phyloP scores from a whole-genome alignment of 2,113 vertebrate species.

The Notarius quadriscutis region DNA sequence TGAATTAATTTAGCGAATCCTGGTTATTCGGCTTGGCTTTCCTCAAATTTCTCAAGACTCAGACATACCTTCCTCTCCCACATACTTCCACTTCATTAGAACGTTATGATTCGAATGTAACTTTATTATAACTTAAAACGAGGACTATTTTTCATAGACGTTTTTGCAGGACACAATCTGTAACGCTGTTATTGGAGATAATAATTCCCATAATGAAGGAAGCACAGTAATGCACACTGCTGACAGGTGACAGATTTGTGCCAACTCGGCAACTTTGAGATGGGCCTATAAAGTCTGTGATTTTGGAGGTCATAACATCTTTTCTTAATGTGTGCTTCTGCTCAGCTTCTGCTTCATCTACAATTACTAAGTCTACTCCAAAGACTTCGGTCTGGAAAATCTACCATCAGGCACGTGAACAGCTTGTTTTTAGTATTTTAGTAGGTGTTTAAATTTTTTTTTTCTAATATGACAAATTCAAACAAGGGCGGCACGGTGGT shows the following conservation, averaged over 20 bases:
- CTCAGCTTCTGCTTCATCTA: background rate
- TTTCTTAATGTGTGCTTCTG: background rate
- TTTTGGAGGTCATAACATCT: background rate
- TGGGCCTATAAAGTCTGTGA: background rate
- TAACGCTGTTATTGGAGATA: background rate
- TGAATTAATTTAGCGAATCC: background rate
- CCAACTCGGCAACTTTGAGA: background rate
- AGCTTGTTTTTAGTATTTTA: background rate
- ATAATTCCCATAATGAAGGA: background rate
- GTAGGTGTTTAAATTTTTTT: background rate
- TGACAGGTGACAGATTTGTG: conserved; percentile 8
- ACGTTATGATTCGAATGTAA: background rate
- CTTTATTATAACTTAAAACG: background rate
- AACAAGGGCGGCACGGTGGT: background rate
- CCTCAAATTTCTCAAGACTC: background rate
- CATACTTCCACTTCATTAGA: background rate
- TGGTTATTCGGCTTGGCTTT: background rate
- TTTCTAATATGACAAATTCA: background rate
- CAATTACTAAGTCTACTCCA: background rate
- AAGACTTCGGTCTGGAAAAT: background rate
- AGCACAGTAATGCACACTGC: background rate
- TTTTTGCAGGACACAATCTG: background rate
- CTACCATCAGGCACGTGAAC: background rate
- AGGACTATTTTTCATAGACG: background rate
- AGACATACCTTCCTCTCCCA: background rate